Percentiles rank a stretch among this genome's conserved stretches.
Evolutionary conservation across 2,888 invertebrate genomes (phyloP).

Genomic region (Argyresthia albistria): DNA sequence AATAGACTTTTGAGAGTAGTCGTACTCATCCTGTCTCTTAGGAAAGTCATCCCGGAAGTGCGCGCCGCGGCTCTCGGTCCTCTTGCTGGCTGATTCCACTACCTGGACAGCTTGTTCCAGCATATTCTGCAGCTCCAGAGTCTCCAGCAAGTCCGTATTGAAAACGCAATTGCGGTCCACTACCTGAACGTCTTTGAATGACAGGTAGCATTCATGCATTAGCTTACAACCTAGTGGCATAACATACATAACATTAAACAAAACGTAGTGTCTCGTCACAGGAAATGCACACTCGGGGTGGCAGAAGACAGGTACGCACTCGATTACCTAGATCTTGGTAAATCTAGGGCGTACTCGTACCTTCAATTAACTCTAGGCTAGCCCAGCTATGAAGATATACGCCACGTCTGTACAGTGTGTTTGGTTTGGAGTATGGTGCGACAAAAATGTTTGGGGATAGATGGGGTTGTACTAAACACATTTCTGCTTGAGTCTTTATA

Average conservation of each 20-base stretch:
- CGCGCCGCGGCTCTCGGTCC: slow-evolving; percentile 98
- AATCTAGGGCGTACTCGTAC: no score
- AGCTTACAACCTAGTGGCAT: slow-evolving; percentile 42
- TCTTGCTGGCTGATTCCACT: slow-evolving; percentile 88
- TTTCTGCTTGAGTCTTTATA: no score
- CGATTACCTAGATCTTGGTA: no score
- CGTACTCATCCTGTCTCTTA: slow-evolving; percentile 90
- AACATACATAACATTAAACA: neutral
- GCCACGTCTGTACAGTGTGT: no score
- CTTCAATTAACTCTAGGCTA: no score
- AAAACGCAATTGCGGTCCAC: slow-evolving; percentile 83
- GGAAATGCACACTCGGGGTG: no score
- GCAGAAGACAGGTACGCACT: no score
- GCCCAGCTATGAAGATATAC: no score
- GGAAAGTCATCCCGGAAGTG: slow-evolving; percentile 97
- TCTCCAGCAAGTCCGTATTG: slow-evolving; percentile 97
- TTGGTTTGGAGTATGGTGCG: no score
- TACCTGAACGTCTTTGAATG: slow-evolving; percentile 83
- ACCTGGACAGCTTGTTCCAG: slow-evolving; percentile 88
- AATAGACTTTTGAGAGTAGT: slow-evolving; percentile 86
- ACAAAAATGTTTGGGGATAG: no score
- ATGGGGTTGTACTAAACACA: no score
- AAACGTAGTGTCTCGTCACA: no score
- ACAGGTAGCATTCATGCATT: slow-evolving; percentile 80
- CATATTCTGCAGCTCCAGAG: slow-evolving; percentile 96